Conservation (phyloP, 2,797 vertebrate species). For the Spheniscus humboldti region DNA sequence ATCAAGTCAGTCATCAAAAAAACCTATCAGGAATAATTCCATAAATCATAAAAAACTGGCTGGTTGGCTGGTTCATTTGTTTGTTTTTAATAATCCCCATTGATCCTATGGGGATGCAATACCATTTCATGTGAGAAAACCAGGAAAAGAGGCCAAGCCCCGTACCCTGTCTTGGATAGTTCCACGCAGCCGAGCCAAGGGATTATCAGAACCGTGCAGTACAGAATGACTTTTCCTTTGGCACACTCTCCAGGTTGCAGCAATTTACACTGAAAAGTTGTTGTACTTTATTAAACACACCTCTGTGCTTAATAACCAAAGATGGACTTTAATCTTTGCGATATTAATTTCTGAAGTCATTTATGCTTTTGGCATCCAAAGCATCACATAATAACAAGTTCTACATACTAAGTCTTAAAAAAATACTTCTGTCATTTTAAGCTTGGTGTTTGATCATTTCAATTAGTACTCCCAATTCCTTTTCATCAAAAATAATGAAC, state of each 20-base stretch:
- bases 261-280: neutral
- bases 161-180: accelerated
- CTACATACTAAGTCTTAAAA: neutral
- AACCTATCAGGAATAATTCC: neutral
- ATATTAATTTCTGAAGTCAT: neutral
- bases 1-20: neutral
- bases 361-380: neutral
- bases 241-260: neutral
- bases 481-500: neutral
- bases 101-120: neutral
- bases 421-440: neutral
- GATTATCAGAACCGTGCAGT: accelerated
- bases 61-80: too few species aligned
- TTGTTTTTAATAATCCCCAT: neutral
- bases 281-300: neutral
- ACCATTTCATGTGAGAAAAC: neutral
- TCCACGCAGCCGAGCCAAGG: neutral
- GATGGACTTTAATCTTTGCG: neutral
- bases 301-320: neutral
- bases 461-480: neutral
- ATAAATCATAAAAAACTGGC: neutral
- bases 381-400: neutral
- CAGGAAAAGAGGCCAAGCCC: neutral
- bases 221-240: neutral
- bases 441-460: neutral